Percentiles rank a stretch among this genome's conserved stretches.
These are phyloP conservation scores for Petrolisthes manimaculis DNA, from an alignment of 2,888 invertebrate genomes.

Conservation along the genomic window DNA sequence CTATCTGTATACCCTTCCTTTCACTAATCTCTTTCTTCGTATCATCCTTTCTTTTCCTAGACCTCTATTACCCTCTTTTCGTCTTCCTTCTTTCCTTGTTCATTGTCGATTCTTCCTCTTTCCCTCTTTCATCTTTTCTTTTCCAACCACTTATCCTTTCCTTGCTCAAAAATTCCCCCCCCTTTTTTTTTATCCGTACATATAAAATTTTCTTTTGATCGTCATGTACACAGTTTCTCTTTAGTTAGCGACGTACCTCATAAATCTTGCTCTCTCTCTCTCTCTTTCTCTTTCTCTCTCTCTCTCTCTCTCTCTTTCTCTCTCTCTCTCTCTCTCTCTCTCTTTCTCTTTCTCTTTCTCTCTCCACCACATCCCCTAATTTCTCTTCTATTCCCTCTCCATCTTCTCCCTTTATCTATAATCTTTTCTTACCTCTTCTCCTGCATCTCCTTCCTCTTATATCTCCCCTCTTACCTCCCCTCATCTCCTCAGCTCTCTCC, in stretches of 20 bases:
- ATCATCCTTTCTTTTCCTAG: not conserved
- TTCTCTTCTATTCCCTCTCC: not conserved
- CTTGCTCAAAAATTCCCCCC: not conserved
- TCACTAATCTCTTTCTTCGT: not conserved
- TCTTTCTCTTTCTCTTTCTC: not conserved
- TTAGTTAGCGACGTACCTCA: no score
- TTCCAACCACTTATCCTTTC: not conserved
- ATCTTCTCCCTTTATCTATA: not conserved
- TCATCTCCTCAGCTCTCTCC: not conserved
- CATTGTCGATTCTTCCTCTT: not conserved
- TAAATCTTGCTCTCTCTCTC: not conserved
- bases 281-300: not conserved
- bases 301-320: not conserved
- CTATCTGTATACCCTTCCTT: not conserved
- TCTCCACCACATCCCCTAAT: not conserved
- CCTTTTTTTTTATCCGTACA: not conserved
- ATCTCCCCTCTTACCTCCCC: not conserved
- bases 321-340: not conserved
- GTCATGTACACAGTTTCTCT: no score
- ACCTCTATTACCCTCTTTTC: not conserved
- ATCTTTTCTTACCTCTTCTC: not conserved
- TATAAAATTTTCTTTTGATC: no score
- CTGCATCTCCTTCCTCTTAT: not conserved
- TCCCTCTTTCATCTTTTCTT: not conserved
- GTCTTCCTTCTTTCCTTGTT: not conserved